A percentile compares a stretch with the other conserved stretches of the same genome.
Conservation (phyloP, 2,113 vertebrate genomes). For the Prionailurus bengalensis region DNA sequence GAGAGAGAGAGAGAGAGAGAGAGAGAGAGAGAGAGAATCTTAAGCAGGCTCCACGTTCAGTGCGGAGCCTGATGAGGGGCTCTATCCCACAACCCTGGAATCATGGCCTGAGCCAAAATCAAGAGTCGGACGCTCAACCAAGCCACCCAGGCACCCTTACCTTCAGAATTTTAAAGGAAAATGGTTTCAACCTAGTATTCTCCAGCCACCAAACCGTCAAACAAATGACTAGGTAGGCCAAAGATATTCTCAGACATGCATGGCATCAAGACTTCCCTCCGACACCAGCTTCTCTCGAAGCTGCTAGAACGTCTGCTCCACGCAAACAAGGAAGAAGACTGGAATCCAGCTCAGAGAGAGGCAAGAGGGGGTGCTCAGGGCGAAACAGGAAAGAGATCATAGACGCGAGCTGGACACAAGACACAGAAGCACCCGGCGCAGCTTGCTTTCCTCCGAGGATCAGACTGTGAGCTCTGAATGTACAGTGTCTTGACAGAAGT, state of each 20-base stretch:
- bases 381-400: neutral
- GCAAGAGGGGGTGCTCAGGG: neutral
- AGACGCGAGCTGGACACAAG: neutral
- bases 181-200: neutral
- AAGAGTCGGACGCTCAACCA: too few species aligned
- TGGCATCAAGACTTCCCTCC: neutral
- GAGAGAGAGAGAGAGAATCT: too few species aligned
- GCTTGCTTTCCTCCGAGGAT: neutral
- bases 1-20: too few species aligned
- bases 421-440: neutral
- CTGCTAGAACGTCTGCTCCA: neutral
- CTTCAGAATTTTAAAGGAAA: neutral
- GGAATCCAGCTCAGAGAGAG: neutral
- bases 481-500: neutral
- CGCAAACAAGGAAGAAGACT: neutral
- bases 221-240: neutral
- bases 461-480: too few species aligned
- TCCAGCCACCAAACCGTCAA: neutral
- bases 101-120: too few species aligned
- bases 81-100: too few species aligned
- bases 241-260: neutral
- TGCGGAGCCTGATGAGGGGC: too few species aligned
- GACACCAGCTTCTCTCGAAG: neutral
- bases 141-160: too few species aligned
- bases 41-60: too few species aligned